Evolutionary conservation across 1,140 invertebrate genomes (phyloP).

Genomic region (Sarcophaga peregrina): DNA sequence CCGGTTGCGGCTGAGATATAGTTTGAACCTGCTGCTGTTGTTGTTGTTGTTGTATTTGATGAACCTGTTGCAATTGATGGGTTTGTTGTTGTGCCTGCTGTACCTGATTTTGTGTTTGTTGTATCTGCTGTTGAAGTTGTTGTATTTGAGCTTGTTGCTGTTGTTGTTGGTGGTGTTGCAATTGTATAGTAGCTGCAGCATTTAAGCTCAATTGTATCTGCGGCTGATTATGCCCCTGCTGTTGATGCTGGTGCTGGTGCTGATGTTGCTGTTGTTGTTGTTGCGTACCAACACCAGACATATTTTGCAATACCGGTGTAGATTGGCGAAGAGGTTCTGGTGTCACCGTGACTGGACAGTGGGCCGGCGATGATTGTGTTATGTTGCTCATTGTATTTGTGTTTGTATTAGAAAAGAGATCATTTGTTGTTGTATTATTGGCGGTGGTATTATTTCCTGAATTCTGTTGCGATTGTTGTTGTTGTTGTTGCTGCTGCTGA

Average conservation of each 20-base stretch:
- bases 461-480: conserved; percentile 36
- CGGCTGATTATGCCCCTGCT: conserved; percentile 47
- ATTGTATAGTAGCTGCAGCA: conserved; percentile 54
- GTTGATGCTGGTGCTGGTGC: conserved; percentile 50
- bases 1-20: conserved; percentile 1
- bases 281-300: conserved; percentile 42
- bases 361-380: conserved; percentile 58
- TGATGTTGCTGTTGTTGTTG: conserved; percentile 44
- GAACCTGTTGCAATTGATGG: conserved; percentile 48
- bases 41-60: conserved; percentile 47
- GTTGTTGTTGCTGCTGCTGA: not conserved
- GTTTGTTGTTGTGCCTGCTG: conserved; percentile 60
- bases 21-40: conserved; percentile 46
- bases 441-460: conserved; percentile 12
- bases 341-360: conserved; percentile 57
- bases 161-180: conserved; percentile 60
- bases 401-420: conserved; percentile 48
- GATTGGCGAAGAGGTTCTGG: conserved; percentile 55
- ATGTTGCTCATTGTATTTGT: conserved; percentile 18
- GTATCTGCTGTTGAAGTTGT: conserved; percentile 43
- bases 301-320: conserved; percentile 47
- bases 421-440: conserved; percentile 45
- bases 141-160: conserved; percentile 53
- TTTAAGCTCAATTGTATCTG: conserved; percentile 42
- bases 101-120: conserved; percentile 52